phyloP scores from a whole-genome alignment of 2,113 vertebrate genomes.

The Sprattus sprattus region DNA sequence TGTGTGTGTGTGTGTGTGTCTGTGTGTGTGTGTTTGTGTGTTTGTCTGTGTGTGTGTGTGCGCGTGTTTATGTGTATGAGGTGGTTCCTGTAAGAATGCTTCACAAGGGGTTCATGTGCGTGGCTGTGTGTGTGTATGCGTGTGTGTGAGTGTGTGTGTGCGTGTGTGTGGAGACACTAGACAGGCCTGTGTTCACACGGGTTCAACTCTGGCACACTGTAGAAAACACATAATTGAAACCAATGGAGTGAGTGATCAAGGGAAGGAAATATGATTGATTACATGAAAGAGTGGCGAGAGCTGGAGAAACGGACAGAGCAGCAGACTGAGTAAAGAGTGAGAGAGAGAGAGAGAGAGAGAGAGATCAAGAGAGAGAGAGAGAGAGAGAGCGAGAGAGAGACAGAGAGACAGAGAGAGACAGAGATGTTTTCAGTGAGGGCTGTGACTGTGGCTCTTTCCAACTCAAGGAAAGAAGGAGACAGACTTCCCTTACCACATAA shows the following conservation, averaged over 20 bases:
- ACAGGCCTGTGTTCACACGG: not conserved
- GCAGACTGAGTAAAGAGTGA: not conserved
- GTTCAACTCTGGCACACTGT: not conserved
- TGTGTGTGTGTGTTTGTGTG: no score
- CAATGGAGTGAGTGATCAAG: not conserved
- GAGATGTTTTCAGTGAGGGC: no score
- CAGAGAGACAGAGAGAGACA: no score
- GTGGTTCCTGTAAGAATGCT: no score
- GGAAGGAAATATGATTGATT: not conserved
- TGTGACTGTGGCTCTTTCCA: no score
- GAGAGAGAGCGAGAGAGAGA: not conserved
- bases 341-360: not conserved
- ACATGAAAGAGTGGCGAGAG: not conserved
- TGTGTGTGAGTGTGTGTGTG: no score
- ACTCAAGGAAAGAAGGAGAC: no score
- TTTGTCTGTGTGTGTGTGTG: no score
- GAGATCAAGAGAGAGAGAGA: not conserved
- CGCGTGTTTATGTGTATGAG: no score
- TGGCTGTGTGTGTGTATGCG: not conserved
- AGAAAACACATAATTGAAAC: not conserved
- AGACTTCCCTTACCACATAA: not conserved
- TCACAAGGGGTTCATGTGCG: no score
- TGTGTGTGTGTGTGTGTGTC: not conserved
- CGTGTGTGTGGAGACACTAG: slow-evolving; percentile 4
- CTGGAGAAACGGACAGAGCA: not conserved